Evolutionary conservation across 1,140 invertebrate genomes (phyloP).

Genomic region (Cardiocondyla obscurior): DNA sequence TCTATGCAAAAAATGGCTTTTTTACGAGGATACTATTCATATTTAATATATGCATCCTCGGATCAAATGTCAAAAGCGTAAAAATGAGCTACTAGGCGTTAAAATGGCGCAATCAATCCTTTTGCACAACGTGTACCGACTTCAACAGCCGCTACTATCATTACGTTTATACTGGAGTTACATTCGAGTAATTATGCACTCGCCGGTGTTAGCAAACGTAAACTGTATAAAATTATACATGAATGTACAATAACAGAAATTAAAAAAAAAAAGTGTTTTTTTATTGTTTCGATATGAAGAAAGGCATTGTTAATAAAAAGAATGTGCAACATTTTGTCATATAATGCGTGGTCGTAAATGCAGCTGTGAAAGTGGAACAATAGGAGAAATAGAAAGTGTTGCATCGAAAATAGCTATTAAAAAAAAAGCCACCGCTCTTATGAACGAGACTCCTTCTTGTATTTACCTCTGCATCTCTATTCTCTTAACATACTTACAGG

Average conservation of each 20-base stretch:
- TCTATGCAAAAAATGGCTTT: background rate
- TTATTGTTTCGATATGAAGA: too few relatives aligned
- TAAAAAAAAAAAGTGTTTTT: too few relatives aligned
- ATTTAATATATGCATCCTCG: conserved; percentile 13
- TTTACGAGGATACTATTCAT: conserved; percentile 29
- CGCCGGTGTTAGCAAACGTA: background rate
- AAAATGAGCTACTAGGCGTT: background rate
- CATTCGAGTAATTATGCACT: background rate
- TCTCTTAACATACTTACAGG: conserved; percentile 10
- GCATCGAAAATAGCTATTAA: background rate
- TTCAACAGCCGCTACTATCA: background rate
- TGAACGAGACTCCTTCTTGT: background rate
- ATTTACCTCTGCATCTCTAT: background rate
- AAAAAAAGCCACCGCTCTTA: background rate
- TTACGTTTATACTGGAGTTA: background rate
- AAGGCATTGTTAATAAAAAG: background rate
- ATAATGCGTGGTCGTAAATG: background rate
- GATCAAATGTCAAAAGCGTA: background rate
- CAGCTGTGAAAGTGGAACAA: background rate
- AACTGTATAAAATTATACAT: background rate
- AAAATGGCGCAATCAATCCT: background rate
- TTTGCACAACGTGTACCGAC: conserved; percentile 8
- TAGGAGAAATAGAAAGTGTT: background rate
- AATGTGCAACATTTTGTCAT: background rate
- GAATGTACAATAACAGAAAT: background rate